Base-by-base conservation (phyloP, 2,888 invertebrate genomes). In the Protophormia terraenovae region DNA sequence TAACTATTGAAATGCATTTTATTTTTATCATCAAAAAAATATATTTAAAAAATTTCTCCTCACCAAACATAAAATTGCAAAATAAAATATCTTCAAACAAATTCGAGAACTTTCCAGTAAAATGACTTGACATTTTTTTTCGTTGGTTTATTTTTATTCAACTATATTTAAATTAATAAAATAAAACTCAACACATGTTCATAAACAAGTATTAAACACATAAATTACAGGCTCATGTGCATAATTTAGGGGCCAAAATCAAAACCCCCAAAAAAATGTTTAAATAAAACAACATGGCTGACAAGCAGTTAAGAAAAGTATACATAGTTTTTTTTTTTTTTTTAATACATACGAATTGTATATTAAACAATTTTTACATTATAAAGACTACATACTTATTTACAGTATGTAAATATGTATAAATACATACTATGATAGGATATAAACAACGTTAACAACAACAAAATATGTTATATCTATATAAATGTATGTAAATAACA, bases 201-300 rank as follows among this genome's bases (percentile, higher is more conserved):
- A n/a, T 41, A 41, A 41, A 41, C 41, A 41, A 41, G n/a, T 41
- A 41, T 41, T 41, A 41, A n/a, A 41, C 14, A 47, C 19, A 71
- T 55, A 71, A 71, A 71, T 38, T 67, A 47, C 29, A 32, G 14
- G 35, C 24, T 24, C 5, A 55, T 71, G 24, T 53, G 53, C 27
- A 83, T 73, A 78, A 78, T 67, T 83, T 73, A 45, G 83, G 78
- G 60, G 47, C 19, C 67, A 79, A 78, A 38, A 69, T 69, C 62
- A 16, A n/a, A n/a, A n/a, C n/a, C n/a, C n/a, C n/a, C n/a, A n/a
- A 77, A 83, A 77, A 67, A 35, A 53, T n/a, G 5, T 55, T 2
- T 1, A 50, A 50, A 47, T 24, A 35, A 67, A 47, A 47, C 55
- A 80, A 80, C 27, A 80, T 73, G 80, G 73, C 80, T 80, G 80